Evolutionary conservation across 2,797 vertebrate genomes (phyloP), one percentile per base, ranked within the genome.

Genomic region (Chrosomus eos): DNA sequence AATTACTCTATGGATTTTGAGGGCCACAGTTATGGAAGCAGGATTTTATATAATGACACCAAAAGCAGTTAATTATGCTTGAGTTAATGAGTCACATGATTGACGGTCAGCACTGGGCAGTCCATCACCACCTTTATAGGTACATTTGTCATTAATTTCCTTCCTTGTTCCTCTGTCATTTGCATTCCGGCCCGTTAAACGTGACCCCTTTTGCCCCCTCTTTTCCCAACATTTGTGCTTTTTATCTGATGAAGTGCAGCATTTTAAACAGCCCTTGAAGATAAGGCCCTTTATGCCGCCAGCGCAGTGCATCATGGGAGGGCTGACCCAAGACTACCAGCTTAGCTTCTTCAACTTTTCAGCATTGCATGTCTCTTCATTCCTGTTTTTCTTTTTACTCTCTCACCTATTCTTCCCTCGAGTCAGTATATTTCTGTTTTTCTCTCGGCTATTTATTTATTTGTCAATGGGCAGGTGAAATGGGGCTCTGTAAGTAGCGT

Each of bases 41-140:
- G 91, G 90, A 91, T 93, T 94, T 93, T 91, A 92, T 93, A 90
- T 94, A 94, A 94, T 94, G 94, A 94, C 94, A 94, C 91, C 92
- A 93, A 90, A 93, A 77, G 91, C 92, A 91, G 92, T 94, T 95
- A 95, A 94, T 95, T 88, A 94, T 92, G 90, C 90, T 91, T 91
- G 89, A 93, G 91, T 93, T 95, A 95, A 95, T 94, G 94, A 95
- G 94, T 86, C 90, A 86, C 84, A 92, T 94, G 95, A 95, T 95
- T 93, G 94, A 95, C 92, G 94, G 92, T 91, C 91, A 90, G 90
- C 87, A 89, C 91, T 90, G 68, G 83, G 82, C 93, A 92, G 92
- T 95, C 91, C 91, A 94, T 95, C 94, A 94, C 86, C 86, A 86
- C 86, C 91, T 96, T 96, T 95, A 95, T 95, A 87, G 94, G 92